Conservation (phyloP, 2,797 vertebrate genomes). For the Garrulus glandarius region DNA sequence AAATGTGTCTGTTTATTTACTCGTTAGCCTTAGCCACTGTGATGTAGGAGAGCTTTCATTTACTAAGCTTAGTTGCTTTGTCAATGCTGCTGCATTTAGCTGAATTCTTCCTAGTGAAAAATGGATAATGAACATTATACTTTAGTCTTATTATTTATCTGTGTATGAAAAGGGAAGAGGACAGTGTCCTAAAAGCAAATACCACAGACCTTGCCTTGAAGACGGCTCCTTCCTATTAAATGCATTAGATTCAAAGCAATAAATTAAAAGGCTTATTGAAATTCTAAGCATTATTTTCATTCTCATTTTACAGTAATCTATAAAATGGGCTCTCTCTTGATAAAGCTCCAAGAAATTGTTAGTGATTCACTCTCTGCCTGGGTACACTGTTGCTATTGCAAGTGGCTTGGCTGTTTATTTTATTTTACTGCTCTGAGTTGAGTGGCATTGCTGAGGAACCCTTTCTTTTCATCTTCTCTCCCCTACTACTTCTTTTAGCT, state of each 20-base stretch:
- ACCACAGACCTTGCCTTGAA: not conserved
- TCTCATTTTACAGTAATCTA: slow-evolving; percentile 15
- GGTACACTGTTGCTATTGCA: not conserved
- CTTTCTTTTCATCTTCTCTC: not conserved
- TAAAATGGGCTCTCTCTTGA: not conserved
- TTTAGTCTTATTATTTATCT: not conserved
- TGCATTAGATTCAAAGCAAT: not conserved
- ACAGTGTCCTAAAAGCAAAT: not conserved
- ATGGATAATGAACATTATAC: not conserved
- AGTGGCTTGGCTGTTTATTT: not conserved
- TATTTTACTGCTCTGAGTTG: not conserved
- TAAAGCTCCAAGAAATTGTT: not conserved
- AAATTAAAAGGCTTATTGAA: not conserved
- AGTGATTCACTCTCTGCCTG: not conserved
- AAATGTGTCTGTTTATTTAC: not conserved
- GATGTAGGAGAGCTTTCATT: not conserved
- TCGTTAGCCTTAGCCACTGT: not conserved
- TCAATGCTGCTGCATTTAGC: not conserved
- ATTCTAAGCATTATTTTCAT: not conserved
- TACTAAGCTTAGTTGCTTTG: not conserved
- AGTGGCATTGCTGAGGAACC: not conserved
- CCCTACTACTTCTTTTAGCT: not conserved
- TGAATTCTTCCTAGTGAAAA: not conserved
- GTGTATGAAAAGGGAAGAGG: not conserved
- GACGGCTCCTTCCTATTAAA: not conserved